Evolutionary conservation across 2,888 invertebrate genomes (phyloP).

Genomic region (Lepidocyrtinus sp.): DNA sequence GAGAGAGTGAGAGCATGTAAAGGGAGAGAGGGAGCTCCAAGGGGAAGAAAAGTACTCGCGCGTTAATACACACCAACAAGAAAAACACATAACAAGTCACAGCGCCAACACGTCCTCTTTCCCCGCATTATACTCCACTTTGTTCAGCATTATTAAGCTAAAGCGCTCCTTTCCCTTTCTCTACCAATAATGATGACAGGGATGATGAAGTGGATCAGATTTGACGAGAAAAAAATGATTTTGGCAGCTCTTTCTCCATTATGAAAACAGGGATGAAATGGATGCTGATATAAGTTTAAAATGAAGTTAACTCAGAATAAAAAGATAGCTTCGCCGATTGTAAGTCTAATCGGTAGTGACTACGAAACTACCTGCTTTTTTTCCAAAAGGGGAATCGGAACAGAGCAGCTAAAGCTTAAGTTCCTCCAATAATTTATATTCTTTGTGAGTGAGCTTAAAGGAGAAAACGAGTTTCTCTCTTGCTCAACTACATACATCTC

Average conservation of each 20-base stretch:
- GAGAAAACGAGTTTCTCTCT: conserved; percentile 35
- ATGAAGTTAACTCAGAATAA: conserved; percentile 38
- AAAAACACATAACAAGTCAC: not conserved
- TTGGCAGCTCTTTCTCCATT: conserved; percentile 43
- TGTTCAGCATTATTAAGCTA: conserved; percentile 15
- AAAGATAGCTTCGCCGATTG: conserved; percentile 32
- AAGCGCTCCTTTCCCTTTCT: conserved; percentile 15
- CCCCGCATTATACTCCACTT: conserved; percentile 1
- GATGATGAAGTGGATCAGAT: conserved; percentile 61
- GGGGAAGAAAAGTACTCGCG: conserved; percentile 21
- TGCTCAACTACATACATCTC: conserved; percentile 7
- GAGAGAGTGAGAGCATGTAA: not conserved
- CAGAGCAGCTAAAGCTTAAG: not conserved
- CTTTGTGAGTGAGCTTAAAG: not conserved
- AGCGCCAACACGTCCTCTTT: not conserved
- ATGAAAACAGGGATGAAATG: conserved; percentile 19
- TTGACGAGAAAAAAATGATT: conserved; percentile 61
- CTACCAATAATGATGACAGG: conserved; percentile 50
- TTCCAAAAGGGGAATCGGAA: not conserved
- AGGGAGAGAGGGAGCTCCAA: not conserved
- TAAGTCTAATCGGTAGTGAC: conserved; percentile 13
- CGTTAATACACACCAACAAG: not conserved
- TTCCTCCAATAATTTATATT: conserved; percentile 3
- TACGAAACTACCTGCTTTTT: conserved; percentile 5
- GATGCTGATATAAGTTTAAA: conserved; percentile 44